phyloP scores from a whole-genome alignment of 2,113 vertebrate species.

The Brachionichthys hirsutus region DNA sequence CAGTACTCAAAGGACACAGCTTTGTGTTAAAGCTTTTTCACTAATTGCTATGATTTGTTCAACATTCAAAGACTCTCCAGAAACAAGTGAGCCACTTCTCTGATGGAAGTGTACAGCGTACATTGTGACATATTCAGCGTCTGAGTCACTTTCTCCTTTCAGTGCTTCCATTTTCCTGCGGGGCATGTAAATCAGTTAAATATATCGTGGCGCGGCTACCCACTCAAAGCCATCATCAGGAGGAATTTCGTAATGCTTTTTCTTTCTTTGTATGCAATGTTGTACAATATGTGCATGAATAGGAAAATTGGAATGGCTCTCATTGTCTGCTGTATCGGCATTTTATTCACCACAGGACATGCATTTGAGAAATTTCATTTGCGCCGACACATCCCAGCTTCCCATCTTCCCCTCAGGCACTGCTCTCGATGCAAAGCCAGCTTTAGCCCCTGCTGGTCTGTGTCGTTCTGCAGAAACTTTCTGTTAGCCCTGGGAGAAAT shows the following conservation, averaged over 20 bases:
- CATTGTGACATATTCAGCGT: conserved; percentile 4
- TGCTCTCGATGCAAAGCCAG: conserved; percentile 59
- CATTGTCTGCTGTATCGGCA: no score
- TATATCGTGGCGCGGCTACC: conserved; percentile 12
- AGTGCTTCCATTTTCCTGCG: conserved; percentile 12
- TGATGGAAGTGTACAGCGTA: neutral
- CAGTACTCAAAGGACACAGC: conserved; percentile 14
- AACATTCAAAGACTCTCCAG: conserved; percentile 1
- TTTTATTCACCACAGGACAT: conserved; percentile 46
- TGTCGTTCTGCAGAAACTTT: conserved; percentile 55
- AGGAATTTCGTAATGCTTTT: conserved; percentile 15
- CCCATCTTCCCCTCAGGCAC: conserved; percentile 55
- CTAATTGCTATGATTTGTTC: conserved; percentile 45
- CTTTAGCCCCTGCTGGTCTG: conserved; percentile 60
- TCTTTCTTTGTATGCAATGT: conserved; percentile 3
- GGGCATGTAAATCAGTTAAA: conserved; percentile 39
- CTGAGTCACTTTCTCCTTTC: conserved; percentile 21
- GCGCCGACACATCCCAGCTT: conserved; percentile 48
- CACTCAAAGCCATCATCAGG: conserved; percentile 22
- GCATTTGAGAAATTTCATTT: conserved; percentile 38
- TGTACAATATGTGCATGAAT: conserved; percentile 1
- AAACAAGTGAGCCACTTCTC: conserved; percentile 9
- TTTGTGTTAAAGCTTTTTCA: conserved; percentile 18
- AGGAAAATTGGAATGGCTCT: conserved; percentile 1
- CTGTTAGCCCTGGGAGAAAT: conserved; percentile 52